phyloP scores from a whole-genome alignment of 2,113 vertebrate species.

The Pyxicephalus adspersus region DNA sequence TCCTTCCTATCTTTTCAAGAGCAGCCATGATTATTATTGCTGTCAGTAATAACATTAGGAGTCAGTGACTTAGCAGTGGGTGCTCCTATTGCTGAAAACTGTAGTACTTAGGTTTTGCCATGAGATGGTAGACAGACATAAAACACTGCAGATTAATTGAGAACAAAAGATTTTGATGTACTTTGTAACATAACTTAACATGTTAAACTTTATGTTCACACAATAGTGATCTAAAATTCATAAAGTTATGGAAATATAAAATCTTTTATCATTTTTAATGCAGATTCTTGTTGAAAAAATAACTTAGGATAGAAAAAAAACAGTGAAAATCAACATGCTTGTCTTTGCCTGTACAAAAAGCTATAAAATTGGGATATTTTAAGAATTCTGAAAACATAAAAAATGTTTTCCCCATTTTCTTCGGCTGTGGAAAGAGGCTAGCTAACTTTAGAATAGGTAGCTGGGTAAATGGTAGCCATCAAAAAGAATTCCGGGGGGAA shows the following conservation, averaged over 20 bases:
- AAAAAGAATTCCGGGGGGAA: too few species aligned
- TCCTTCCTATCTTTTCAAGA: constrained; percentile 46
- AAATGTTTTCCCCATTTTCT: too few species aligned
- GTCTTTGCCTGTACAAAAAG: too few species aligned
- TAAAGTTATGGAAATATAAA: not conserved
- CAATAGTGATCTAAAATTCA: not conserved
- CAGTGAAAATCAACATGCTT: too few species aligned
- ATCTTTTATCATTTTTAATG: not conserved
- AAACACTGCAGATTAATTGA: not conserved
- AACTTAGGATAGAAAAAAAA: not conserved
- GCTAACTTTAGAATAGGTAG: too few species aligned
- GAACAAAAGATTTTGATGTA: not conserved
- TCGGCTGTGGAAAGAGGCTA: too few species aligned
- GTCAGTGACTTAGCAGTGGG: constrained; percentile 52
- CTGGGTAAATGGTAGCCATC: too few species aligned
- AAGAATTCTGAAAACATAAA: too few species aligned
- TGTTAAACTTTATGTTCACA: not conserved
- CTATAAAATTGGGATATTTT: too few species aligned
- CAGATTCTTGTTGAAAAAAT: not conserved
- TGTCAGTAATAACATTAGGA: constrained; percentile 52
- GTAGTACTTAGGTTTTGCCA: constrained; percentile 6
- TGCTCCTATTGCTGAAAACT: constrained; percentile 30
- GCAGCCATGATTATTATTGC: constrained; percentile 42
- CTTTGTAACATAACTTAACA: constrained; percentile 5
- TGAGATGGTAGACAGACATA: not conserved